Conservation (phyloP, 2,113 vertebrate genomes). For the Monopterus albus region DNA sequence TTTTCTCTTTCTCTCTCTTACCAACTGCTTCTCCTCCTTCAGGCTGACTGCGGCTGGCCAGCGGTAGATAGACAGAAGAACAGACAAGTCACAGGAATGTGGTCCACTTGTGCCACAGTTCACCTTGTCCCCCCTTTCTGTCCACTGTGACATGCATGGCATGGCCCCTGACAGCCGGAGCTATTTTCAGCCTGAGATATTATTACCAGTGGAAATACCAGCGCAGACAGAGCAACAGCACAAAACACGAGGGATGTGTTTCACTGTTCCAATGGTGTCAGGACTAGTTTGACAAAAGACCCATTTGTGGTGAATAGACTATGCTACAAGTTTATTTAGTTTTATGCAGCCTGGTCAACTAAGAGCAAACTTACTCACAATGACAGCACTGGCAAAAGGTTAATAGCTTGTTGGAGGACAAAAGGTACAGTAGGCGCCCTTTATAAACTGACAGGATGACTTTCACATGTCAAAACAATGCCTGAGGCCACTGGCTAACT, state of each 20-base stretch:
- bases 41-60: too few species aligned
- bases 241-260: conserved; percentile 58
- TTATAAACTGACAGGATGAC: conserved; percentile 56
- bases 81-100: conserved; percentile 66
- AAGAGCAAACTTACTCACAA: conserved; percentile 42
- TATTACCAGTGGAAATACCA: conserved; percentile 76
- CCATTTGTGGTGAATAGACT: conserved; percentile 9
- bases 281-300: conserved; percentile 19
- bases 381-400: conserved; percentile 59
- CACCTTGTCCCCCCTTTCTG: conserved; percentile 28
- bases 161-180: conserved; percentile 63
- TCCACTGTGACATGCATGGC: conserved; percentile 66
- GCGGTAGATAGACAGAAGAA: conserved; percentile 17
- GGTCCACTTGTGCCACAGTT: conserved; percentile 40
- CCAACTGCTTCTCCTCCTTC: not conserved
- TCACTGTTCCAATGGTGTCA: conserved; percentile 29
- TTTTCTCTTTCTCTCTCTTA: not conserved
- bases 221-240: conserved; percentile 46
- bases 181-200: conserved; percentile 80
- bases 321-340: conserved; percentile 28
- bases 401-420: conserved; percentile 55
- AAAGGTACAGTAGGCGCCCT: conserved; percentile 57
- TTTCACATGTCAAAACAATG: conserved; percentile 48
- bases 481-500: conserved; percentile 25
- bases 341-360: conserved; percentile 17